Base-by-base conservation (phyloP, 2,888 invertebrate species). In the Argyresthia goedartella region DNA sequence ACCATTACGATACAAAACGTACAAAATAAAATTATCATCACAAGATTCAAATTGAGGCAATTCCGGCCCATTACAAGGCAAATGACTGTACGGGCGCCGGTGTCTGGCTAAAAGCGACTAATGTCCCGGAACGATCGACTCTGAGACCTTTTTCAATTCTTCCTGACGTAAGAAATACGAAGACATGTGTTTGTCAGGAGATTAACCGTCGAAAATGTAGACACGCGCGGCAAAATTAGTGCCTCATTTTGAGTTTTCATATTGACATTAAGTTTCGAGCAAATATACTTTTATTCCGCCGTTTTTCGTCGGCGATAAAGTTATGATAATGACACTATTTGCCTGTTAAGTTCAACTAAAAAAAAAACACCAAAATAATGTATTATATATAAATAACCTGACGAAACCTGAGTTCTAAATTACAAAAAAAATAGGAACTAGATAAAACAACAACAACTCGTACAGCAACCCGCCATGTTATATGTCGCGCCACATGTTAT, bases 11-110 rank as follows among this genome's bases (percentile, higher is more conserved):
- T 25, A 25, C 25, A 67, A 68, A 62, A 60, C 61, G 62, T 41
- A 66, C 61, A 63, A 66, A 58, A 59, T 57, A 56, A 62, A 66
- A 65, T 67, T 66, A 68, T 66, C 60, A 66, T 63, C 67, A 62
- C 67, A 66, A 67, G 69, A 73, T 74, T 74, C 72, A 76, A 77
- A 75, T 74, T 71, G 75, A 72, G 67, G 75, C 71, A 72, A 79
- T 76, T 76, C 71, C 61, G 64, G 60, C 56, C 73, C 73, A 81
- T 81, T 81, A 80, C 71, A 57, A 68, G 63, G 69, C 75, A 74
- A 81, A 79, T 77, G 80, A 75, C 73, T 69, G 65, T 6, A 6
- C 62, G 69, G 66, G 71, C 67, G 41, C 69, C 71, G 74, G 72
- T 67, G 72, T 65, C 61, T 60, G 56, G 56, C 71, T 77, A 73